A percentile compares a stretch with the other conserved stretches of the same genome.
Conservation (phyloP, 2,888 invertebrate species). For the Caenorhabditis afra region DNA sequence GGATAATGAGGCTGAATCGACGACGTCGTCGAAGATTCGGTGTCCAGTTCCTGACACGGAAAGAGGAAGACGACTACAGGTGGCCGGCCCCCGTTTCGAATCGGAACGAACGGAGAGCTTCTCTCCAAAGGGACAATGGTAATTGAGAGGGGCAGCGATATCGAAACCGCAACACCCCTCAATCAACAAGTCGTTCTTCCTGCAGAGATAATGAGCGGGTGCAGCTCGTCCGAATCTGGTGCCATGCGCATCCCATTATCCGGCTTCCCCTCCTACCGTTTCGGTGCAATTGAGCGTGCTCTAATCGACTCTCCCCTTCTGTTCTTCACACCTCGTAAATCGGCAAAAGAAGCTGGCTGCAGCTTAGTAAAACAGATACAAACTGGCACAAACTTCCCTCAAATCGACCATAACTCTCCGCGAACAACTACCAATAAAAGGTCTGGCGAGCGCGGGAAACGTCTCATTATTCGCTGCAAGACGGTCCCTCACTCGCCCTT, state of each 20-base stretch:
- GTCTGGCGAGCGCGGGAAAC: background rate
- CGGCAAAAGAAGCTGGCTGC: background rate
- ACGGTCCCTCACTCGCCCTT: background rate
- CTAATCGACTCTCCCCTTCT: constrained; percentile 34
- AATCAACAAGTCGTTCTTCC: constrained; percentile 17
- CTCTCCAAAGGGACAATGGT: constrained; percentile 12
- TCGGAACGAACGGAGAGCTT: background rate
- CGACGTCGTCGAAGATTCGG: background rate
- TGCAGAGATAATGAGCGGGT: constrained; percentile 9
- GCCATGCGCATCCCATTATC: constrained; percentile 57
- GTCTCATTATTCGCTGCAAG: background rate
- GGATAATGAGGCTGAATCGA: constrained; percentile 35
- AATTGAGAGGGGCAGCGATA: constrained; percentile 6
- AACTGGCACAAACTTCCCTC: too few relatives aligned
- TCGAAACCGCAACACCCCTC: constrained; percentile 32
- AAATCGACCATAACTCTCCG: too few relatives aligned
- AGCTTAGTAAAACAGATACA: too few relatives aligned
- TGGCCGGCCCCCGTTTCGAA: background rate
- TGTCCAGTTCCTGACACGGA: constrained; percentile 17
- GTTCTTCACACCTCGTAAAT: constrained; percentile 47
- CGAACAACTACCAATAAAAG: too few relatives aligned
- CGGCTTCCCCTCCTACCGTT: background rate
- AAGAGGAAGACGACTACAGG: constrained; percentile 1
- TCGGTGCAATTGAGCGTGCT: constrained; percentile 51
- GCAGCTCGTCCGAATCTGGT: constrained; percentile 16